Percentiles rank a stretch among this genome's conserved stretches.
Evolutionary conservation across 2,113 vertebrate species (phyloP).

Genomic region (Paramisgurnus dabryanus): DNA sequence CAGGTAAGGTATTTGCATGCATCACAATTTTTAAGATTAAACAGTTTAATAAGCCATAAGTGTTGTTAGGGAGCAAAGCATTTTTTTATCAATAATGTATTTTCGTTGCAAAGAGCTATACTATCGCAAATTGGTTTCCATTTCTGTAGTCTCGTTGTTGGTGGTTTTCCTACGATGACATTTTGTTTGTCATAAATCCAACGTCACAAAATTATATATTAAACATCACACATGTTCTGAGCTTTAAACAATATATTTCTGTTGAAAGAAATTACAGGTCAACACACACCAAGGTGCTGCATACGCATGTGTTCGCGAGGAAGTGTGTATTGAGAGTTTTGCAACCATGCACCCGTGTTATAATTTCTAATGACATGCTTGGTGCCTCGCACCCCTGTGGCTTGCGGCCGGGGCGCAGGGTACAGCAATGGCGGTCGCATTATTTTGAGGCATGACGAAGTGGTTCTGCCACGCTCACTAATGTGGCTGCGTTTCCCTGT

Average conservation of each 20-base stretch:
- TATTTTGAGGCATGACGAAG: conserved; percentile 45
- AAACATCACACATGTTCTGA: too few species aligned
- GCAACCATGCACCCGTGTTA: neutral
- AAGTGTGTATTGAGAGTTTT: neutral
- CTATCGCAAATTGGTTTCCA: too few species aligned
- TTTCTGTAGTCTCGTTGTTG: too few species aligned
- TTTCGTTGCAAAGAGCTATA: too few species aligned
- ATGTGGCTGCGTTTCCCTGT: conserved; percentile 40
- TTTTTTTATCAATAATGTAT: too few species aligned
- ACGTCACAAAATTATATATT: too few species aligned
- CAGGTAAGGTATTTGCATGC: neutral
- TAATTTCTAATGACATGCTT: conserved; percentile 41
- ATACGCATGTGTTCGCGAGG: conserved; percentile 3
- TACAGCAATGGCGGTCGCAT: conserved; percentile 29
- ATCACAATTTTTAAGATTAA: neutral
- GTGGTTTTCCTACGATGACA: too few species aligned
- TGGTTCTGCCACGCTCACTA: conserved; percentile 40
- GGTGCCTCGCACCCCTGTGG: neutral
- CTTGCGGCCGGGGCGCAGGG: neutral
- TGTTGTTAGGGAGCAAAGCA: too few species aligned
- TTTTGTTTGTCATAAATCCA: too few species aligned
- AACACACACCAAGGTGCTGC: neutral
- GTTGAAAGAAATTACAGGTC: neutral
- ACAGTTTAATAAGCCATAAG: neutral
- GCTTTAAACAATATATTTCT: neutral